phyloP scores from a whole-genome alignment of 2,888 invertebrate species.

The Nomada flava region DNA sequence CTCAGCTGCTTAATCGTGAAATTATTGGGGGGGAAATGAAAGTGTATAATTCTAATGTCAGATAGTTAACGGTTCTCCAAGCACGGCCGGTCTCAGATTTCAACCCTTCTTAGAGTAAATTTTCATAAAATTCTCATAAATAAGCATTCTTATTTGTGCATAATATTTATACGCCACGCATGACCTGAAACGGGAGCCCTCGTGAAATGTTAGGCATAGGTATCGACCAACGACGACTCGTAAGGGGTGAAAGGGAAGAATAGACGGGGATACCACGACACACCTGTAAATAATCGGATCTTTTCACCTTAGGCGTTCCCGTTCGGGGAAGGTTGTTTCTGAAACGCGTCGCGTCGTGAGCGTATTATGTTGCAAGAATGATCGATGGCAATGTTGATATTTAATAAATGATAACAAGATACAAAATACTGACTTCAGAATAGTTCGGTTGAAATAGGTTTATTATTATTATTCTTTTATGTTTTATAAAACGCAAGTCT shows the following conservation, averaged over 20 bases:
- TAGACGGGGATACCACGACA: conserved; percentile 56
- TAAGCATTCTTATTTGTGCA: conserved; percentile 80
- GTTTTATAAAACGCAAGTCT: too few species aligned
- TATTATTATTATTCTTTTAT: too few species aligned
- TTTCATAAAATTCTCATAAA: conserved; percentile 82
- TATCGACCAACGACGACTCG: conserved; percentile 40
- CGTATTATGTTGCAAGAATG: conserved; percentile 39
- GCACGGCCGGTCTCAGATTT: conserved; percentile 19
- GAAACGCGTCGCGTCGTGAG: conserved; percentile 9
- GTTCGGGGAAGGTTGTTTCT: conserved; percentile 37
- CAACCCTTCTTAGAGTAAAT: conserved; percentile 62
- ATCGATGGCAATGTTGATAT: conserved; percentile 11
- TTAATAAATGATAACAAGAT: background rate
- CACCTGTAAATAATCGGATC: conserved; percentile 67
- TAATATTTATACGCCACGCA: conserved; percentile 82
- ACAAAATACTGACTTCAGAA: conserved; percentile 1
- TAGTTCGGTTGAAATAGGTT: too few species aligned
- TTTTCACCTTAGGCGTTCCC: conserved; percentile 42
- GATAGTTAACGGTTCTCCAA: conserved; percentile 50
- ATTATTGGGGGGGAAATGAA: background rate
- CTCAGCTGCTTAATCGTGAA: background rate
- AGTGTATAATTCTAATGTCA: background rate
- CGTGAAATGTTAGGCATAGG: conserved; percentile 47
- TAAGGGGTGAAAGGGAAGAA: conserved; percentile 51
- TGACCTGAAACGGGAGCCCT: conserved; percentile 70